Conservation (phyloP, 2,888 invertebrate genomes). For the Lutraria lutraria region DNA sequence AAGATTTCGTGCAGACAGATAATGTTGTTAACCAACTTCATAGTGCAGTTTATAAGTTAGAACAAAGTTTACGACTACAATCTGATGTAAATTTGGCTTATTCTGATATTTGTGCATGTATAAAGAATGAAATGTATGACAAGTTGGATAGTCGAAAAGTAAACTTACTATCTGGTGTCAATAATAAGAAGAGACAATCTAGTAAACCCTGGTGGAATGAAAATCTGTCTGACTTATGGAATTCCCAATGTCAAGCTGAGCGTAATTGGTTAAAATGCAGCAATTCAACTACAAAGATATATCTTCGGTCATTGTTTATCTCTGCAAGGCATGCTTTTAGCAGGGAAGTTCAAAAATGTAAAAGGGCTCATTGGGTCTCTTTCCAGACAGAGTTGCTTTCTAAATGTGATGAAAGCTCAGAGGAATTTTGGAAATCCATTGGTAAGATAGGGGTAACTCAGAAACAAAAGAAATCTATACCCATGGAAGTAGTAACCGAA, state of each 20-base stretch:
- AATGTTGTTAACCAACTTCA: background rate
- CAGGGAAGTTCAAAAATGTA: conserved; percentile 14
- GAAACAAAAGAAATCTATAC: conserved; percentile 27
- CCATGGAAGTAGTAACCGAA: conserved; percentile 24
- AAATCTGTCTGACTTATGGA: conserved; percentile 15
- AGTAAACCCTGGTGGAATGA: conserved; percentile 36
- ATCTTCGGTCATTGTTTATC: background rate
- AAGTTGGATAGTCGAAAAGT: conserved; percentile 29
- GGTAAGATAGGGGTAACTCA: conserved; percentile 31
- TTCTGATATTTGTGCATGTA: no score
- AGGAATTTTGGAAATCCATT: conserved; percentile 20
- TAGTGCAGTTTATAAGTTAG: background rate
- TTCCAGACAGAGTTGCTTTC: no score
- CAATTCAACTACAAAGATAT: conserved; percentile 5
- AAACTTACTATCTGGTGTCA: background rate
- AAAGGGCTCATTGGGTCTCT: no score
- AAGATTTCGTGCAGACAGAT: background rate
- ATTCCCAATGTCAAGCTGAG: conserved; percentile 27
- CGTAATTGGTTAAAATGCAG: no score
- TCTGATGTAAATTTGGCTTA: no score
- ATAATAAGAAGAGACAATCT: conserved; percentile 20
- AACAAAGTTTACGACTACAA: conserved; percentile 15
- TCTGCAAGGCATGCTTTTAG: conserved; percentile 16
- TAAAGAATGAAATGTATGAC: no score
- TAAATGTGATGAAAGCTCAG: background rate